phyloP scores from a whole-genome alignment of 2,797 vertebrate species.

The Avahi laniger region DNA sequence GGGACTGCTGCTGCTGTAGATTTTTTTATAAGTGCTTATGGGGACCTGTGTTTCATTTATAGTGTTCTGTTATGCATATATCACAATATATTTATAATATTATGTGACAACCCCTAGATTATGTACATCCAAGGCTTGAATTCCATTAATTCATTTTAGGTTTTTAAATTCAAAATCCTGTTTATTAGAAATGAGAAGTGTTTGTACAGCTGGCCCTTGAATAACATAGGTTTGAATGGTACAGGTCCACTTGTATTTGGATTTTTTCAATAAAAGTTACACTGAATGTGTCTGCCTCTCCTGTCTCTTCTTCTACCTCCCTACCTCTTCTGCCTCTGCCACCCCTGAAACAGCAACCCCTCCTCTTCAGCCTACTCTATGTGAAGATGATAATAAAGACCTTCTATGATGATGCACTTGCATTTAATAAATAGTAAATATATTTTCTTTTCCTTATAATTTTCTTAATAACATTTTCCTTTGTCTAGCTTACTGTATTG shows the following conservation, averaged over 20 bases:
- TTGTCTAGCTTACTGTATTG: not conserved
- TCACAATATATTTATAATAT: not conserved
- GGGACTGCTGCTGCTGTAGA: not conserved
- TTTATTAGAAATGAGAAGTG: not conserved
- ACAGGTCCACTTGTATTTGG: not conserved
- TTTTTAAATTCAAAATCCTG: slow-evolving; percentile 11
- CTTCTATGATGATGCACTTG: not conserved
- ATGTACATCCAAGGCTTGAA: not conserved
- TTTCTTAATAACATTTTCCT: not conserved
- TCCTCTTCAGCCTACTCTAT: not conserved
- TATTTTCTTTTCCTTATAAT: not conserved
- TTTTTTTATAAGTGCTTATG: not conserved
- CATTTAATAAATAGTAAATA: not conserved
- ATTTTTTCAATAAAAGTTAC: not conserved
- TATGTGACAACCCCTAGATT: not conserved
- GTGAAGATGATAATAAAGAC: not conserved
- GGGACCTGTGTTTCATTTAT: not conserved
- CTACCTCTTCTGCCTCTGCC: not conserved
- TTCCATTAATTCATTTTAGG: not conserved
- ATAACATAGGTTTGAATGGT: not conserved
- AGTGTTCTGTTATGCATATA: not conserved
- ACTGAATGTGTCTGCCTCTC: not conserved
- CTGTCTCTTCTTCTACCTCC: not conserved
- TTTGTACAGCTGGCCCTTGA: not conserved
- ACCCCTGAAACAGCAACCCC: not conserved